Percentiles rank a stretch among this genome's conserved stretches.
Conservation (phyloP, 2,888 invertebrate species). For the Drosophila yooni region DNA sequence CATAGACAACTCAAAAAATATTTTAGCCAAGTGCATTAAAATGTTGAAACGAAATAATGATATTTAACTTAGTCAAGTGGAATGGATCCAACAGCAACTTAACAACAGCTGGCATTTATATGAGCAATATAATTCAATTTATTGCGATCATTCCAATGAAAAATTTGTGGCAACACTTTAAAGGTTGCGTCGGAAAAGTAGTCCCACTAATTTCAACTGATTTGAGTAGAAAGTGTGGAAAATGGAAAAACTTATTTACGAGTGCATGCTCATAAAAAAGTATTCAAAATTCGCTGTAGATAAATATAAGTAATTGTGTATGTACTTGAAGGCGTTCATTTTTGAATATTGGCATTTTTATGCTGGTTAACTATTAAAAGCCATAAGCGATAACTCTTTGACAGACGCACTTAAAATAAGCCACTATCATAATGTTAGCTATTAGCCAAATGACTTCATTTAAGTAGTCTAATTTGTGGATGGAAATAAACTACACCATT, state of each 20-base stretch:
- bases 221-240: not conserved
- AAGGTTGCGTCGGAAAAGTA: slow-evolving; percentile 12
- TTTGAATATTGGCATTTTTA: not conserved
- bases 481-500: slow-evolving; percentile 1
- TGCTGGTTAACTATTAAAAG: not conserved
- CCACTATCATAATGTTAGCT: not conserved
- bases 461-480: slow-evolving; percentile 8
- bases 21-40: slow-evolving; percentile 72
- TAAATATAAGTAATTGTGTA: not conserved
- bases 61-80: slow-evolving; percentile 72
- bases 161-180: slow-evolving; percentile 17
- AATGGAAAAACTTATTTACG: not conserved
- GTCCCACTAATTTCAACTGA: slow-evolving; percentile 2
- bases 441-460: slow-evolving; percentile 21
- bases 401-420: not conserved
- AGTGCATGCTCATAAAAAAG: not conserved
- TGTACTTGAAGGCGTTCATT: not conserved
- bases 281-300: not conserved
- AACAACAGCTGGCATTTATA: slow-evolving; percentile 62
- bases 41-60: slow-evolving; percentile 66
- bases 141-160: slow-evolving; percentile 46
- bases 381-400: slow-evolving; percentile 1
- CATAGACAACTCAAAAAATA: slow-evolving; percentile 45
- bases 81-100: slow-evolving; percentile 9
- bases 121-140: slow-evolving; percentile 55